These are phyloP conservation scores for Drosophila quadrilineata DNA, from an alignment of 1,140 invertebrate genomes.

Conservation along the genomic window DNA sequence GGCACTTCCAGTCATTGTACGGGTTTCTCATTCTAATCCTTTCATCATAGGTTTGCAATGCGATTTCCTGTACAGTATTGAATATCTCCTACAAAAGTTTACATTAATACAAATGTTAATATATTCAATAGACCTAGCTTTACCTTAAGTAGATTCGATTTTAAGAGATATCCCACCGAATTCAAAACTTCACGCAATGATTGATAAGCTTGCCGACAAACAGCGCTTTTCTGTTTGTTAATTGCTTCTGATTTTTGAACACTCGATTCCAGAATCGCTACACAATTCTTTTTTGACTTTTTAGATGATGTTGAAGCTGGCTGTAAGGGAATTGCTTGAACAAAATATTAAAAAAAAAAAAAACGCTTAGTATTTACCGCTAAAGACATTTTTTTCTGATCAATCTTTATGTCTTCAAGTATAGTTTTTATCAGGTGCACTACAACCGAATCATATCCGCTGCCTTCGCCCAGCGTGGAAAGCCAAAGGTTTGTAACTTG, in stretches of 20 bases:
- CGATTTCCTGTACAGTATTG: conserved; percentile 34
- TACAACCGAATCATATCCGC: conserved; percentile 37
- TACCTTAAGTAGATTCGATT: conserved; percentile 36
- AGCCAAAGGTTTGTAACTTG: conserved; percentile 36
- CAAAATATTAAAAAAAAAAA: not conserved
- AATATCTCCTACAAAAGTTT: conserved; percentile 20
- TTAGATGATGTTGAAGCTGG: not conserved
- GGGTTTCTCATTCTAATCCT: not conserved
- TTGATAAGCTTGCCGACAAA: conserved; percentile 20
- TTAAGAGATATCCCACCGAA: conserved; percentile 35
- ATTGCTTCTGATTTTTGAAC: not conserved
- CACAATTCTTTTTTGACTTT: too few relatives aligned
- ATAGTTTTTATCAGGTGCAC: conserved; percentile 34
- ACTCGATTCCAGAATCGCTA: too few relatives aligned
- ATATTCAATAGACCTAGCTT: not conserved
- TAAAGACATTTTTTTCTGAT: not conserved
- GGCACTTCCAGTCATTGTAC: conserved; percentile 3
- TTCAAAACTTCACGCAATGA: conserved; percentile 30
- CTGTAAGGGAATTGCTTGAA: not conserved
- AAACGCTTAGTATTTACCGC: conserved; percentile 5
- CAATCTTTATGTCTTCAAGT: conserved; percentile 21
- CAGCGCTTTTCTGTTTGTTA: not conserved
- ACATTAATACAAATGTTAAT: not conserved
- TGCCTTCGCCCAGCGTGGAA: conserved; percentile 37
- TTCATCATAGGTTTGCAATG: conserved; percentile 14